Evolutionary conservation across 2,797 vertebrate genomes (phyloP).

Genomic region (Gambelia wislizenii): DNA sequence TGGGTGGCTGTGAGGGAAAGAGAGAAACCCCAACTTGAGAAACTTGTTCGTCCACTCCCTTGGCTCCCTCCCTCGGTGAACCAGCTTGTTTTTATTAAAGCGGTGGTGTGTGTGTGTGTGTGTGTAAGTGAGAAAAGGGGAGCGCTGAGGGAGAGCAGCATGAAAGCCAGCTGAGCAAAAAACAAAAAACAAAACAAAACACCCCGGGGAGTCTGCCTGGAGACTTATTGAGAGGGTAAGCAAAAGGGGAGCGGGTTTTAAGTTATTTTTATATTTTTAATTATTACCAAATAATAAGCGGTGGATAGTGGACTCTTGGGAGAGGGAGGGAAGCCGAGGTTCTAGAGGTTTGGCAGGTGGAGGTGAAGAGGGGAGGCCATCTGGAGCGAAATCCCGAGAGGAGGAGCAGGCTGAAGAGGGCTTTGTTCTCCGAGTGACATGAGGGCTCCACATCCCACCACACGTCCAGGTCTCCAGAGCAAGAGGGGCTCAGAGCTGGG

Average conservation of each 20-base stretch:
- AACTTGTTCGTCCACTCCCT: slow-evolving; percentile 28
- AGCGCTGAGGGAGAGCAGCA: not conserved
- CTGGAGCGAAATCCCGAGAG: not conserved
- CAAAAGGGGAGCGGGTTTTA: not conserved
- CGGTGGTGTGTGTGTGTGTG: no score
- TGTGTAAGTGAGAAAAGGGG: no score
- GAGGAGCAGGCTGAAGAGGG: not conserved
- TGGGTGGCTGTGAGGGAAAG: not conserved
- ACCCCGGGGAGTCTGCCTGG: not conserved
- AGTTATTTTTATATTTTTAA: no score
- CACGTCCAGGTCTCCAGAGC: not conserved
- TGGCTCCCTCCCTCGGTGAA: not conserved
- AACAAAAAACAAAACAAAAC: not conserved
- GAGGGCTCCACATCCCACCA: not conserved
- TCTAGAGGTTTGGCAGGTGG: not conserved
- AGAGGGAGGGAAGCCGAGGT: not conserved
- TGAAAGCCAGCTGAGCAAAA: not conserved
- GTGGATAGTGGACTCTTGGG: not conserved
- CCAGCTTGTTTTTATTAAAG: not conserved
- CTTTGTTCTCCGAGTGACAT: not conserved
- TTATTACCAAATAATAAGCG: no score
- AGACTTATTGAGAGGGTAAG: slow-evolving; percentile 8
- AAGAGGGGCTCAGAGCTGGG: not conserved
- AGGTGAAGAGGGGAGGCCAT: no score
- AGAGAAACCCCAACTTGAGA: not conserved